Evolutionary conservation across 2,797 vertebrate species (phyloP), one percentile per base, ranked within the genome.

Genomic region (Petrocephalus schoutedeni): DNA sequence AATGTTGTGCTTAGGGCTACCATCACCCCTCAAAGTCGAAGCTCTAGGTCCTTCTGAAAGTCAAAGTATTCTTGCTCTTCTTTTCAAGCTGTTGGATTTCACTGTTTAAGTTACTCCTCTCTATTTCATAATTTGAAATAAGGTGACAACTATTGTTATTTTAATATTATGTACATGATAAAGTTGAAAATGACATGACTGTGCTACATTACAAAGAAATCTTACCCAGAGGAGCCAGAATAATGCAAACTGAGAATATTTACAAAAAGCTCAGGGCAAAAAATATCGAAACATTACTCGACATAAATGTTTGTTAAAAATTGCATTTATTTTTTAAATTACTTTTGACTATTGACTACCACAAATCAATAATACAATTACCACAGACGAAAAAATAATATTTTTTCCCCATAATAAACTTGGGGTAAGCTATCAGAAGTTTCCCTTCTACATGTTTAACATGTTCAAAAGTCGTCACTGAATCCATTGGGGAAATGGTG

Each of bases 391-490:
- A 67, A 64, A 74, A 41, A 67, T 54, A 14, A 0, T 36, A 51
- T 54, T 23, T 84, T 53, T 54, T 82, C 74, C 64, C 28, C 32
- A 58, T 41, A 56, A 45, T 87, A 59, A 71, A 87, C 45, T 58
- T 49, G 12, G 16, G 54, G 74, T 61, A 16, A 54, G 51, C 19
- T 51, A 61, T 83, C 74, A 88, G 6, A 56, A 53, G 9, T 21
- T 85, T 57, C 54, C 77, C 58, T 51, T 87, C 14, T 21, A 28
- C 53, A n/a, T 23, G 32, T 80, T 12, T 58, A 57, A 80, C 54
- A 61, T 45, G 87, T 59, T 88, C 77, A 61, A 67, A 64, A 45
- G 58, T 61, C 87, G 58, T 51, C 56, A 53, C 21, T 84, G 82
- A 53, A 54, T 54, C 45, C 45, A 53, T 28, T 23, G n/a, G 49